Base-by-base conservation (phyloP, 1,140 invertebrate species). In the Drosophila obscura region DNA sequence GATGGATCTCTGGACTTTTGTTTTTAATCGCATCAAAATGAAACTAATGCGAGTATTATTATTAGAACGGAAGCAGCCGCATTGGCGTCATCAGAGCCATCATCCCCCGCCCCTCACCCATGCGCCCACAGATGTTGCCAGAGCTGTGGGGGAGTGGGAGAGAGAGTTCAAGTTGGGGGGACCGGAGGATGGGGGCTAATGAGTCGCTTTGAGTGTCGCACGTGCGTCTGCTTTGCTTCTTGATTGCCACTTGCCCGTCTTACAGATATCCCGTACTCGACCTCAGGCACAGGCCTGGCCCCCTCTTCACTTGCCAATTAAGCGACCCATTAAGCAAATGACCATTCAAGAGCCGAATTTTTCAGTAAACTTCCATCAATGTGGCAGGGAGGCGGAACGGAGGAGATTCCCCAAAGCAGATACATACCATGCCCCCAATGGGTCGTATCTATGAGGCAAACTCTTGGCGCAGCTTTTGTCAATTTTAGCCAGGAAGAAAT, bases 21-120 rank as follows among this genome's bases (percentile, higher is more conserved):
- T 72, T 80, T 84, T 84, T 84, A 84, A 84, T 84, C 80, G 77
- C 76, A 76, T 84, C 67, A 79, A 80, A 72, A 84, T 60, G 80
- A 84, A 82, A 84, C 80, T 77, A 84, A 84, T 84, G 80, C 80
- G 80, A 72, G 80, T 76, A 73, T 84, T 84, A 84, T 84, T 84
- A 80, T 84, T 80, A 75, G 67, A 84, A 84, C 73, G 73, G 67
- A 76, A 83, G 75, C 76, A 60, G 74, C 15, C 55, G 52, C 52
- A 48, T 61, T 26, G 77, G 65, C 61, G 57, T 2, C 11, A 19
- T 19, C 19, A 19, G 19, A 19, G 9, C 19, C 43, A 43, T 19
- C 19, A 19, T 19, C 19, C 19, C 31, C 31, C 31, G 2, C 49
- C 43, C 48, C 22, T 22, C 56, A 43, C 26, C 57, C 58, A 52